Evolutionary conservation across 1,140 invertebrate species (phyloP), one percentile per base, ranked within the genome.

Genomic region (Trichonephila clavipes): DNA sequence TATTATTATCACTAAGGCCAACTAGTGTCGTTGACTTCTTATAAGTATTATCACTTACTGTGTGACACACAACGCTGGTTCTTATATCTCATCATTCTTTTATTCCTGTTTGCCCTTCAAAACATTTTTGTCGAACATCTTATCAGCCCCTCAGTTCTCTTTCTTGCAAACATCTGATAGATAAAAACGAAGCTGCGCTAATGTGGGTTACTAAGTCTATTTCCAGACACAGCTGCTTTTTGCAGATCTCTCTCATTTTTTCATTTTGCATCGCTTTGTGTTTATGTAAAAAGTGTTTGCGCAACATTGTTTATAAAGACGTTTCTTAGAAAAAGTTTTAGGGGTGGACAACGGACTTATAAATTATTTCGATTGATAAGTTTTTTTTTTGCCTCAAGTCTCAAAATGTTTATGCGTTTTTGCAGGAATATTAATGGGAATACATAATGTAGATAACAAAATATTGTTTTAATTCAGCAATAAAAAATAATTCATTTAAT

Each of bases 141-240:
- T 93, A 88, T 93, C 91, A 69, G 62, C 2, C 2, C 59, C 10
- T 82, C 12, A 7, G 21, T 83, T 64, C 90, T 85, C n/a, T 72
- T 82, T 86, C 62, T 51, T 64, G 28, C 61, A 89, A 89, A 89
- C 40, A 89, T 66, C 28, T 85, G 21, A 81, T 34, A 85, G 81
- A 92, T 87, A 92, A 92, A 62, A 34, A 12, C 24, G n/a, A 34
- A 92, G 61, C 58, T 87, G 61, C 34, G 44, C 21, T 92, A 72
- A 92, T 87, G 58, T 92, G 61, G 91, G 91, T 92, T 92, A 92
- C 91, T 92, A 92, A 92, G 91, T 59, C 44, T 92, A 85, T 58
- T 59, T 85, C 19, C 44, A 85, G 82, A 77, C 34, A 6, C 18
- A 18, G 14, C 28, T 18, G 28, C 18, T 77, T 77, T 28, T 40